Base-by-base conservation (phyloP, 2,797 vertebrate genomes). In the Sus cebifrons region DNA sequence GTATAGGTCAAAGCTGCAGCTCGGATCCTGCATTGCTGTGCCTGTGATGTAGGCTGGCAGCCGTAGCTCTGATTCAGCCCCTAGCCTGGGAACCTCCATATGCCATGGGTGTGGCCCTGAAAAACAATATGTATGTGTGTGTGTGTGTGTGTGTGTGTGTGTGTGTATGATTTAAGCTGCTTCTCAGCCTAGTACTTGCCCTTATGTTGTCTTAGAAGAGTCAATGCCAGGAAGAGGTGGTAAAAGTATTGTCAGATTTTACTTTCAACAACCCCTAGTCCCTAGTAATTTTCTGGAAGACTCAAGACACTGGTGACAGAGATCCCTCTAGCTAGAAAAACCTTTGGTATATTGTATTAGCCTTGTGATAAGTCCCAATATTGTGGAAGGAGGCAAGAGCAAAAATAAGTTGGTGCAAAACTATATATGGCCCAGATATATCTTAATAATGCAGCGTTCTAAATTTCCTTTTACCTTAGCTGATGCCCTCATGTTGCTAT, bases 371-470 rank as follows among this genome's bases (percentile, higher is more conserved):
- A 16, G 15, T 87, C 86, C 6, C 14, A 91, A 18, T 10, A 64
- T 27, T 77, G 16, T 77, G 16, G 56, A 73, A 77, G 18, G 56
- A 82, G 18, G 32, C 4, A 65, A 85, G 17, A 20, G 6, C 15
- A 79, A 75, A 77, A 89, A 84, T n/a, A 71, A 84, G 21, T 83
- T 70, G 54, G 12, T 70, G 16, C n/a, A 84, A 83, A 96, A 75
- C 49, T 23, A 81, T 49, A 9, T 52, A 67, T 13, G 17, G 23
- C 40, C 49, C 58, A 96, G 16, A 0, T 78, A 77, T 90, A 68
- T 70, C 54, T 75, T 25, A 70, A 49, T 78, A 86, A 70, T 81
- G 49, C 16, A 29, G 5, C 68, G 54, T 14, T 65, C 25, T 32
- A 52, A 56, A 82, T 82, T 25, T 12, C 49, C 5, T 56, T 90